Evolutionary conservation across 2,113 vertebrate genomes (phyloP), one percentile per base, ranked within the genome.

Genomic region (Platichthys flesus): DNA sequence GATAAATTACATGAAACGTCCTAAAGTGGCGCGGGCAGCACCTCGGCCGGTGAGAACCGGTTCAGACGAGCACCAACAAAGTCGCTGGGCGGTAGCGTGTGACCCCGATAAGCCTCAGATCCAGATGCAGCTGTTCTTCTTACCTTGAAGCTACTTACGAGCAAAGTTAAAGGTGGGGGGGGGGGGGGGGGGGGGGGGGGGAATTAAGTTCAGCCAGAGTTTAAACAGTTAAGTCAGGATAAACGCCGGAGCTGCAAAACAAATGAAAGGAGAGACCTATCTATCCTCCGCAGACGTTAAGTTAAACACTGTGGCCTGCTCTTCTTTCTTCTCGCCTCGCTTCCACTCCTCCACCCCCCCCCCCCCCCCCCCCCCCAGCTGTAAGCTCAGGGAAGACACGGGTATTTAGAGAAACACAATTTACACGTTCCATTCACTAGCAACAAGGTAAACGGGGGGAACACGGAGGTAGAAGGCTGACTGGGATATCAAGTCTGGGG

Each of bases 381-480:
- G 13, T 49, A 49, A 49, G 79, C 78, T 81, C 16, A 58, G 45
- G 65, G 72, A 87, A 86, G 84, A 87, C 90, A 88, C 60, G 60
- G 51, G 81, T 94, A 94, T 93, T 94, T 91, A 93, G 93, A 93
- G 93, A 67, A 88, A 87, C 81, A 76, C 88, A 93, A 92, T 94
- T 94, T 93, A 91, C 93, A 93, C 94, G 79, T 89, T 79, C 63
- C 59, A 55, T 56, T 2, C 67, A 52, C 64, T 57, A 63, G 54
- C 69, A 80, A 67, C 74, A 77, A 84, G 84, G 87, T 86, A 84
- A 82, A 62, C 7, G 51, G 82, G 51, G 82, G 37, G 78, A 81
- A 69, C 9, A 0, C 52, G 47, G 85, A 85, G 73, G 65, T 65
- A 78, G 63, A 67, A 82, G 63, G 74, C 74, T 80, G 72, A 76